Conservation (phyloP, 2,888 invertebrate species). For the Nysson spinosus region DNA sequence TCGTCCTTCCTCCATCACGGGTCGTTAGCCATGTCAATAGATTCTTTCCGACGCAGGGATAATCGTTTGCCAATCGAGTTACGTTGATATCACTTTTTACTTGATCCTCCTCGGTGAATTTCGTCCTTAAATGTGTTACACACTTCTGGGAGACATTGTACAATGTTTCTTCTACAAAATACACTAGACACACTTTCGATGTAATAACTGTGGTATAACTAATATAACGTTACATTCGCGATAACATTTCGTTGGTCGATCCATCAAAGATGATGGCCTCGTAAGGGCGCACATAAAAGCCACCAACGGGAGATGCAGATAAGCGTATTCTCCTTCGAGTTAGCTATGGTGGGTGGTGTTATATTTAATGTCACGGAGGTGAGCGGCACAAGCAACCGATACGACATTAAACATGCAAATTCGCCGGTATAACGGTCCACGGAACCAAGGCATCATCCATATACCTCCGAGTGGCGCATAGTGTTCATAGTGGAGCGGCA, state of each 20-base stretch:
- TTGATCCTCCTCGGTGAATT: background rate
- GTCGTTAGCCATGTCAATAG: conserved; percentile 55
- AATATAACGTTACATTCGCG: no score
- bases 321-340: conserved; percentile 15
- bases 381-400: conserved; percentile 62
- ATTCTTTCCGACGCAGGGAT: conserved; percentile 19
- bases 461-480: conserved; percentile 50
- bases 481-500: conserved; percentile 62
- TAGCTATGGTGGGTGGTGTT: conserved; percentile 31
- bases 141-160: no score
- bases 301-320: conserved; percentile 3
- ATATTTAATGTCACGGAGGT: conserved; percentile 62
- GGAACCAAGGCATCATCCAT: conserved; percentile 54
- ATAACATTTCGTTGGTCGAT: conserved; percentile 22
- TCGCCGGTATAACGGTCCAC: conserved; percentile 65
- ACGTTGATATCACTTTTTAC: background rate
- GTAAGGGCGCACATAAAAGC: conserved; percentile 6
- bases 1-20: conserved; percentile 39
- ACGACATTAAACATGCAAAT: conserved; percentile 72
- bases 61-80: conserved; percentile 6
- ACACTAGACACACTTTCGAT: no score
- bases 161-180: no score
- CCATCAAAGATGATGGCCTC: conserved; percentile 2
- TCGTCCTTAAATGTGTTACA: background rate
- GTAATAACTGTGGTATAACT: no score